These are phyloP conservation scores for Phylloscopus whistleri DNA, from an alignment of 2,113 vertebrate species.

Conservation along the genomic window DNA sequence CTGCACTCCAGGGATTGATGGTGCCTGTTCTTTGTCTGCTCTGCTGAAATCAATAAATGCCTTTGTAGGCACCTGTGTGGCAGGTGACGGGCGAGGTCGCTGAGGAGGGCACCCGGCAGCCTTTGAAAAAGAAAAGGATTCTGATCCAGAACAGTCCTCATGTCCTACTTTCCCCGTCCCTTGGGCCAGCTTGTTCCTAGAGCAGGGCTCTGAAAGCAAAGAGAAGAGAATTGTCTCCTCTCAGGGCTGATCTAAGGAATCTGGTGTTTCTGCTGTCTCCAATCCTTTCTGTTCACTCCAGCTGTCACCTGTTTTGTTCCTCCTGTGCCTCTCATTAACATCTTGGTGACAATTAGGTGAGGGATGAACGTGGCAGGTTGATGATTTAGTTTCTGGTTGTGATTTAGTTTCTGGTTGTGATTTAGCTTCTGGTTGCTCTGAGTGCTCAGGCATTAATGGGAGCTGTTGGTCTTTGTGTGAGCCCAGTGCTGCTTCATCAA, in stretches of 20 bases:
- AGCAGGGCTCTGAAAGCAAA: constrained; percentile 11
- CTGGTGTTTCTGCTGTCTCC: neutral
- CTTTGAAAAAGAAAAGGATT: constrained; percentile 9
- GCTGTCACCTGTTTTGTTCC: neutral
- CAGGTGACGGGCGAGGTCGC: neutral
- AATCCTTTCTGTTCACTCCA: neutral
- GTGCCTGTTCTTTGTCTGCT: neutral
- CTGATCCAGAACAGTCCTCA: constrained; percentile 27
- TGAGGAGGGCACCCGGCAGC: neutral
- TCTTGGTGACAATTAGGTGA: neutral
- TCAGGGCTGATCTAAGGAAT: neutral
- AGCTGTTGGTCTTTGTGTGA: neutral
- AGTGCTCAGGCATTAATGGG: neutral
- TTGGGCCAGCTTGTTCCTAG: constrained; percentile 29
- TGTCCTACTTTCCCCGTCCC: constrained; percentile 35
- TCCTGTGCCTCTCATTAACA: neutral
- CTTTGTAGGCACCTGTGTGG: neutral
- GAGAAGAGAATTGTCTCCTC: neutral
- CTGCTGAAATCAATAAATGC: neutral
- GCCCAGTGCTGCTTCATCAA: neutral
- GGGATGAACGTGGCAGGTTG: neutral
- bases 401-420: neutral
- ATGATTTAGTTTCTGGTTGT: neutral
- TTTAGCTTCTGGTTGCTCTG: neutral
- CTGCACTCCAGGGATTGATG: neutral